phyloP scores from a whole-genome alignment of 2,113 vertebrate genomes.

The Callipepla squamata region DNA sequence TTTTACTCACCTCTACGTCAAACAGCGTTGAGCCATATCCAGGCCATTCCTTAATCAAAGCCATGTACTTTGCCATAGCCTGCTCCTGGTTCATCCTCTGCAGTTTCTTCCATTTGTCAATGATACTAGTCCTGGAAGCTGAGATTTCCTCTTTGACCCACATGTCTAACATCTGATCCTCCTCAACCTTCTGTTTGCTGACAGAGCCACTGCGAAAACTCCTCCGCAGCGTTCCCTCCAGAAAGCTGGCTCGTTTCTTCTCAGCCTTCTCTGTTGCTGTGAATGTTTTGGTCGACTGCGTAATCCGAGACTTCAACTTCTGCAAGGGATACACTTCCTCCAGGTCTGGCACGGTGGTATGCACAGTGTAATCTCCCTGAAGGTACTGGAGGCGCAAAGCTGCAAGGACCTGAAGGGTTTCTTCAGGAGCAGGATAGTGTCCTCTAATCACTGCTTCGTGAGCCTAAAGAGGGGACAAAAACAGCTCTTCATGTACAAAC shows the following conservation, averaged over 20 bases:
- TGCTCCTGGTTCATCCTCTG: slow-evolving; percentile 92
- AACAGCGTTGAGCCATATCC: slow-evolving; percentile 96
- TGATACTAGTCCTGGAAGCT: slow-evolving; percentile 82
- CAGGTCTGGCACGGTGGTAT: slow-evolving; percentile 78
- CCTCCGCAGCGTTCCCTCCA: slow-evolving; percentile 92
- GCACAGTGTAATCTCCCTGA: slow-evolving; percentile 83
- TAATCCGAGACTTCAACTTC: slow-evolving; percentile 89
- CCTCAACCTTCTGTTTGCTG: slow-evolving; percentile 85
- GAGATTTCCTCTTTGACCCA: slow-evolving; percentile 92
- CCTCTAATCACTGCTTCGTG: slow-evolving; percentile 94
- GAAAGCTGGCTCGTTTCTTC: slow-evolving; percentile 91
- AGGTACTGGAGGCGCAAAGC: slow-evolving; percentile 93
- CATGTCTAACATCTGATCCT: slow-evolving; percentile 89
- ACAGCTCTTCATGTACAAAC: background rate
- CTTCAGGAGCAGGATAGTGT: slow-evolving; percentile 93
- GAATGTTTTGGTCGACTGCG: slow-evolving; percentile 87
- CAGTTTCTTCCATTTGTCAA: slow-evolving; percentile 95
- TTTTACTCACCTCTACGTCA: slow-evolving; percentile 89
- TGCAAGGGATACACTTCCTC: slow-evolving; percentile 90
- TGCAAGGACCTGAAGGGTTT: slow-evolving; percentile 93
- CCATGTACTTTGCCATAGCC: slow-evolving; percentile 95
- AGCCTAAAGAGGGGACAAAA: slow-evolving; percentile 76
- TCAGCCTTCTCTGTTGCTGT: slow-evolving; percentile 79
- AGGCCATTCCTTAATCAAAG: slow-evolving; percentile 92
- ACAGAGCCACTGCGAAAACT: slow-evolving; percentile 89